Evolutionary conservation across 2,888 invertebrate species (phyloP).

Genomic region (Schizotus pectinicornis): DNA sequence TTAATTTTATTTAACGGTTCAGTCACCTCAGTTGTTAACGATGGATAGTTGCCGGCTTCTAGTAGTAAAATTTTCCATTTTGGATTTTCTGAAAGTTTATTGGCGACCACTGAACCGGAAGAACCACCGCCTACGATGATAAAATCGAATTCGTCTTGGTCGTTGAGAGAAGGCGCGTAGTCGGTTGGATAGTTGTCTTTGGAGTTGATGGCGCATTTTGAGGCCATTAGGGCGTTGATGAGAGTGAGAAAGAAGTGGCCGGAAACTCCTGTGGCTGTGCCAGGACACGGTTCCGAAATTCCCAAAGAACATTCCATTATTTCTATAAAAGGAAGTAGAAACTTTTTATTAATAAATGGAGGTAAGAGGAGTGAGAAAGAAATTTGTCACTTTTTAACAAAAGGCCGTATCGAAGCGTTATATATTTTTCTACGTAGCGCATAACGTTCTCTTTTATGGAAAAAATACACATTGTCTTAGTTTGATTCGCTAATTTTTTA

Average conservation of each 20-base stretch:
- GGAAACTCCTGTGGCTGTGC: slow-evolving; percentile 54
- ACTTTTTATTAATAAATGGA: too few relatives aligned
- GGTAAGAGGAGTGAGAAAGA: too few relatives aligned
- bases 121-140: slow-evolving; percentile 62
- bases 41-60: slow-evolving; percentile 63
- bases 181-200: slow-evolving; percentile 41
- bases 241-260: slow-evolving; percentile 64
- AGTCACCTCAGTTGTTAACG: slow-evolving; percentile 56
- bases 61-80: slow-evolving; percentile 61
- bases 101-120: slow-evolving; percentile 63
- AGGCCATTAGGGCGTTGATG: slow-evolving; percentile 65
- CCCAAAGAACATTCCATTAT: neutral
- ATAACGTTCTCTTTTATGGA: too few relatives aligned
- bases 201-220: slow-evolving; percentile 49
- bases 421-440: too few relatives aligned
- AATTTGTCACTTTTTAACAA: too few relatives aligned
- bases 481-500: too few relatives aligned
- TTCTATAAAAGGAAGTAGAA: too few relatives aligned
- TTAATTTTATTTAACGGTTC: neutral
- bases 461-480: too few relatives aligned
- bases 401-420: too few relatives aligned
- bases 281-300: slow-evolving; percentile 22
- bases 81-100: slow-evolving; percentile 57
- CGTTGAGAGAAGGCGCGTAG: slow-evolving; percentile 33
- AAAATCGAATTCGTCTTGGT: slow-evolving; percentile 58